These are phyloP conservation scores for Caranx ignobilis DNA, from an alignment of 2,113 vertebrate species.

Conservation along the genomic window DNA sequence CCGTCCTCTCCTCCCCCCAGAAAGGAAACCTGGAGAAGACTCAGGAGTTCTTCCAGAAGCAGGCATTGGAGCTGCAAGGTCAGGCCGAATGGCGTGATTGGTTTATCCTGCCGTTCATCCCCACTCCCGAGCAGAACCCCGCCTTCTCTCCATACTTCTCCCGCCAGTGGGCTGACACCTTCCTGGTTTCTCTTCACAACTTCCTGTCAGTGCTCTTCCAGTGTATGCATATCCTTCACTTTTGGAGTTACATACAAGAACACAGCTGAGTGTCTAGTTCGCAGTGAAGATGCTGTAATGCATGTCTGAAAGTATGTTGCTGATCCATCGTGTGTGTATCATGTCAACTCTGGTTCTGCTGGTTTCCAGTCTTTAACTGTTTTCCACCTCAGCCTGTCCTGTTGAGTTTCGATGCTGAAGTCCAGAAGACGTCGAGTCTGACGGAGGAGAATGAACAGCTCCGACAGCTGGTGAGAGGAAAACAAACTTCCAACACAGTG, in stretches of 20 bases:
- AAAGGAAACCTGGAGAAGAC: slow-evolving; percentile 91
- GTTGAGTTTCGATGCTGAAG: slow-evolving; percentile 94
- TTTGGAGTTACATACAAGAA: no score
- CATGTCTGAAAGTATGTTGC: neutral
- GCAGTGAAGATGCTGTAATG: neutral
- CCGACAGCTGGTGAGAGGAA: slow-evolving; percentile 88
- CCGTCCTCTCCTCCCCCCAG: slow-evolving; percentile 65
- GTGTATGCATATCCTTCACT: slow-evolving; percentile 97
- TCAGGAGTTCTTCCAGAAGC: slow-evolving; percentile 96
- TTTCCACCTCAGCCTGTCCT: slow-evolving; percentile 92
- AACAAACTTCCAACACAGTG: neutral
- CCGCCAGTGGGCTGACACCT: slow-evolving; percentile 96
- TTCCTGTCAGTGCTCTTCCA: slow-evolving; percentile 97
- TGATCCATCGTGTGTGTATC: slow-evolving; percentile 1
- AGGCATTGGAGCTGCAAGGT: slow-evolving; percentile 92
- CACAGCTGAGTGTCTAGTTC: neutral
- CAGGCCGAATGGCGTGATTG: slow-evolving; percentile 97
- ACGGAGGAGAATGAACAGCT: slow-evolving; percentile 94
- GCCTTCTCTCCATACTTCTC: slow-evolving; percentile 94
- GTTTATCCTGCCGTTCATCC: slow-evolving; percentile 94
- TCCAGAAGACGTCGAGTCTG: slow-evolving; percentile 87
- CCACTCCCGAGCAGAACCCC: slow-evolving; percentile 91
- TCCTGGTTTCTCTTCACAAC: slow-evolving; percentile 97
- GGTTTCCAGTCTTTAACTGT: slow-evolving; percentile 62
- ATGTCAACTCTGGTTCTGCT: neutral